phyloP scores from a whole-genome alignment of 2,113 vertebrate genomes.

The Leiothrix lutea region DNA sequence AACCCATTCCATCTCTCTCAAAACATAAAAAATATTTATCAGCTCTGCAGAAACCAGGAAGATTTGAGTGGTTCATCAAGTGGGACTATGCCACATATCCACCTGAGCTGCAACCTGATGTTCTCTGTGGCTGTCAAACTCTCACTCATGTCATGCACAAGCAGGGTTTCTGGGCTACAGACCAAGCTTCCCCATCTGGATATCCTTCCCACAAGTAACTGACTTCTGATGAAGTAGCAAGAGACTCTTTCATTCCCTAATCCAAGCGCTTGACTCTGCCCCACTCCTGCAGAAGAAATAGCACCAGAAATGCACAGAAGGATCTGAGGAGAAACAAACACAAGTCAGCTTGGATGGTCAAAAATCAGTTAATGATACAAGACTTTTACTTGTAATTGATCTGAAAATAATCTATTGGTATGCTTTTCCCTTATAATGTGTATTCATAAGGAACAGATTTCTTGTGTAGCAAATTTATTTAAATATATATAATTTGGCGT shows the following conservation, averaged over 20 bases:
- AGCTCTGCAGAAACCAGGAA: background rate
- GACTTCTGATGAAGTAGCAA: background rate
- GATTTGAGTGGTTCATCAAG: background rate
- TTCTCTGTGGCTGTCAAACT: background rate
- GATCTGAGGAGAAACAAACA: background rate
- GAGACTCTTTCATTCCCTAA: background rate
- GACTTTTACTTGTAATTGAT: background rate
- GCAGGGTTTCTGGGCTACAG: constrained; percentile 1
- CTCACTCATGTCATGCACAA: background rate
- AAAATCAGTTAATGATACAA: background rate
- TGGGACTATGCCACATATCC: background rate
- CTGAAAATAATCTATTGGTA: background rate
- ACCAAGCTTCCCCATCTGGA: constrained; percentile 29
- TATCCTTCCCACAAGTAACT: background rate
- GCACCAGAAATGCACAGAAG: background rate
- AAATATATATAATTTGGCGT: background rate
- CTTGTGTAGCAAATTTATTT: background rate
- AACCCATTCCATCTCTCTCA: background rate
- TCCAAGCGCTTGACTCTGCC: background rate
- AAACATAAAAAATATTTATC: background rate
- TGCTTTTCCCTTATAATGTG: background rate
- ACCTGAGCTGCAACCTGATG: background rate
- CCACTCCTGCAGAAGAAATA: rapidly evolving
- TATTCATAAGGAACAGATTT: background rate
- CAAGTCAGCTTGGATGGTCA: background rate